phyloP scores from a whole-genome alignment of 2,797 vertebrate species.

The Micromesistius poutassou region DNA sequence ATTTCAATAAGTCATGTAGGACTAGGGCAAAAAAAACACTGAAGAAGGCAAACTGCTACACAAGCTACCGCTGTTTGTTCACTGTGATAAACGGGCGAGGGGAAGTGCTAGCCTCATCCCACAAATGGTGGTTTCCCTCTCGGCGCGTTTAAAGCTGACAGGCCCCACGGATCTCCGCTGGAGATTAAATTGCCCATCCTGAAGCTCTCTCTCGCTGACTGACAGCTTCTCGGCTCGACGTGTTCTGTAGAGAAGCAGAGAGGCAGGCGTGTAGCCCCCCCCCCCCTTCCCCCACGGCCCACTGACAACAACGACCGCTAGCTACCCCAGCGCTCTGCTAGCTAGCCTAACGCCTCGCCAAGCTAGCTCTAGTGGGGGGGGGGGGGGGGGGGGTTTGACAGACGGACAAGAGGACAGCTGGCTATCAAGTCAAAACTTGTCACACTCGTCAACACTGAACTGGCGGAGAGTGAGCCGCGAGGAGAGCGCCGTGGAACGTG shows the following conservation, averaged over 20 bases:
- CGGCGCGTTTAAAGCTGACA: slow-evolving; percentile 33
- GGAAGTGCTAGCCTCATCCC: not conserved
- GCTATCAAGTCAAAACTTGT: not conserved
- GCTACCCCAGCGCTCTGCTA: not conserved
- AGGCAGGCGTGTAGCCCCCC: not conserved
- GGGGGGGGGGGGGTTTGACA: not conserved
- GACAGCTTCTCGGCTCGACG: slow-evolving; percentile 54
- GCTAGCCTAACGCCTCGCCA: not conserved
- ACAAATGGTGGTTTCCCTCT: slow-evolving; percentile 13
- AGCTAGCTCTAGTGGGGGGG: not conserved
- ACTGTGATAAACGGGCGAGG: not conserved
- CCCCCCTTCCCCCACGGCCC: not conserved
- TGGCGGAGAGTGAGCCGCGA: not conserved
- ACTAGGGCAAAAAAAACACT: not conserved
- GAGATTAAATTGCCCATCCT: slow-evolving; percentile 71
- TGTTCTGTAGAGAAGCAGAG: not conserved
- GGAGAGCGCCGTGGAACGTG: not conserved
- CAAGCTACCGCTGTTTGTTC: not conserved
- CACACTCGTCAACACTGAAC: not conserved
- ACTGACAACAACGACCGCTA: not conserved
- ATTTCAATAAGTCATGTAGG: not conserved
- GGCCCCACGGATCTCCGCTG: slow-evolving; percentile 52
- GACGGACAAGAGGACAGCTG: slow-evolving; percentile 1
- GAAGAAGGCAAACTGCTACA: not conserved
- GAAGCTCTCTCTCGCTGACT: slow-evolving; percentile 49